Conservation (phyloP, 2,888 invertebrate genomes). For the Rapana venosa region DNA sequence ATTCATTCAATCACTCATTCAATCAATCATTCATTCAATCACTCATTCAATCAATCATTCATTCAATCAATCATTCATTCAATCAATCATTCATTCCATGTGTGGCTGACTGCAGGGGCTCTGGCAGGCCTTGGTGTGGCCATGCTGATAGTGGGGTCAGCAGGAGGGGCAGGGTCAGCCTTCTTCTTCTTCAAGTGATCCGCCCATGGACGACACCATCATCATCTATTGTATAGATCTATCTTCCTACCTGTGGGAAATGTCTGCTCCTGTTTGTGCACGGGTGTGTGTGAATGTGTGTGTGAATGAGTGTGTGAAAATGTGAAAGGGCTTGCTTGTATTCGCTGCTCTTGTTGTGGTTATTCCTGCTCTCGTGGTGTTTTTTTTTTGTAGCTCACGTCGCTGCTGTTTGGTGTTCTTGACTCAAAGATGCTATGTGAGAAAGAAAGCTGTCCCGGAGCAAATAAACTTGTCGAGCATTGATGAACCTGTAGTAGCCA, state of each 20-base stretch:
- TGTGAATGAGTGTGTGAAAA: not conserved
- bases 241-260: not conserved
- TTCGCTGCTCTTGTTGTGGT: too few relatives aligned
- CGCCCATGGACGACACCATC: not conserved
- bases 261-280: not conserved
- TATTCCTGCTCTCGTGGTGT: too few relatives aligned
- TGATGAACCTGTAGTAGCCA: too few relatives aligned
- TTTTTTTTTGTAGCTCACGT: too few relatives aligned
- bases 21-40: too few relatives aligned
- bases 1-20: too few relatives aligned
- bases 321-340: not conserved
- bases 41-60: too few relatives aligned
- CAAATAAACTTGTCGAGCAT: too few relatives aligned
- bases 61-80: too few relatives aligned
- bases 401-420: too few relatives aligned
- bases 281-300: not conserved
- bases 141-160: slow-evolving; percentile 48
- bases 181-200: slow-evolving; percentile 43
- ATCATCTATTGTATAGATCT: not conserved
- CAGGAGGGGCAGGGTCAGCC: slow-evolving; percentile 42
- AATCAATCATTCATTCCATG: not conserved
- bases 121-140: slow-evolving; percentile 48
- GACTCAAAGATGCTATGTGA: too few relatives aligned
- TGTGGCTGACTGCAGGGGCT: slow-evolving; percentile 34
- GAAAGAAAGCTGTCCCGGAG: too few relatives aligned